phyloP scores from a whole-genome alignment of 1,140 invertebrate genomes.

The Drosophila nannoptera region DNA sequence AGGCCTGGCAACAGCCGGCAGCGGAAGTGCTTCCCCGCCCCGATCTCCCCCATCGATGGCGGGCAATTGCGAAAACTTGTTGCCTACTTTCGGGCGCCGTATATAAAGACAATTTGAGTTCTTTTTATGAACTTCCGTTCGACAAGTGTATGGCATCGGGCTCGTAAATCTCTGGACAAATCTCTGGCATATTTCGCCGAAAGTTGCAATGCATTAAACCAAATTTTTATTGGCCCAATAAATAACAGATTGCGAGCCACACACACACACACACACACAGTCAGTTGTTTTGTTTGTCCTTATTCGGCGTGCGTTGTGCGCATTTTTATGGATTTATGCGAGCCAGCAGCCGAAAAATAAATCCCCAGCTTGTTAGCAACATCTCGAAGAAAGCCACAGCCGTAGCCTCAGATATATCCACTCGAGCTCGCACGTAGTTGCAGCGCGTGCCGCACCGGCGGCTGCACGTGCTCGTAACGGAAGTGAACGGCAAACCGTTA shows the following conservation, averaged over 20 bases:
- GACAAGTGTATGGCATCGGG: not conserved
- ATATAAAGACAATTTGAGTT: constrained; percentile 8
- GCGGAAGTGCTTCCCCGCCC: not conserved
- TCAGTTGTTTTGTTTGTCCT: constrained; percentile 21
- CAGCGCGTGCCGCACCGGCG: constrained; percentile 33
- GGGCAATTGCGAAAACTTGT: constrained; percentile 51
- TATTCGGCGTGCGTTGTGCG: constrained; percentile 22
- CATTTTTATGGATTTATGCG: constrained; percentile 61
- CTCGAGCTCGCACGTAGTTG: constrained; percentile 52
- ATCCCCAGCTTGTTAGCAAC: constrained; percentile 37
- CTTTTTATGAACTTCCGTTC: constrained; percentile 44
- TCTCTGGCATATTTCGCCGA: constrained; percentile 44
- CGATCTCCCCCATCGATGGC: constrained; percentile 3
- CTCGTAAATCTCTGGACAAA: constrained; percentile 36
- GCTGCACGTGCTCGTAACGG: constrained; percentile 52
- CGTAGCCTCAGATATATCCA: constrained; percentile 5
- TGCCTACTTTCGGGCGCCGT: constrained; percentile 47
- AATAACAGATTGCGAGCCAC: constrained; percentile 63
- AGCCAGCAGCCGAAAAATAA: constrained; percentile 22
- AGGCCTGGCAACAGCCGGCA: constrained; percentile 6
- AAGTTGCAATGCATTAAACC: constrained; percentile 67
- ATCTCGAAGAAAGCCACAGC: constrained; percentile 2
- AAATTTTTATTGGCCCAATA: constrained; percentile 70
- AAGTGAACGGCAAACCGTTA: constrained; percentile 48
- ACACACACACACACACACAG: not conserved